These are phyloP conservation scores for Parasteatoda lunata DNA, from an alignment of 2,888 invertebrate genomes.

Conservation along the genomic window DNA sequence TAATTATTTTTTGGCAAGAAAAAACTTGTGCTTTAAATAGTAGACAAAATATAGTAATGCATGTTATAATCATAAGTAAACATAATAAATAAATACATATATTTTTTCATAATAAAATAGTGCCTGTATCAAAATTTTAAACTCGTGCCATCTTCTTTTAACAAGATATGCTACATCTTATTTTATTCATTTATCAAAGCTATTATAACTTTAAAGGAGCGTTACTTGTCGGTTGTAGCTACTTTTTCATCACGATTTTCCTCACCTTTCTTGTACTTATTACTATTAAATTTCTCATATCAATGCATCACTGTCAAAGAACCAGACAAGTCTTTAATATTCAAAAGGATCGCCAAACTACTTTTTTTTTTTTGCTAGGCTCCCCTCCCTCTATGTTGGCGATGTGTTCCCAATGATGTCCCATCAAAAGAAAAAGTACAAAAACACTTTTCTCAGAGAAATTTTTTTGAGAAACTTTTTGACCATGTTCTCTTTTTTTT, in stretches of 20 bases:
- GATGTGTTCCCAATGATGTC: neutral
- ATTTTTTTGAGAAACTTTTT: conserved; percentile 9
- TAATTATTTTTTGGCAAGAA: too few species aligned
- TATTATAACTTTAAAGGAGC: neutral
- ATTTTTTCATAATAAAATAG: too few species aligned
- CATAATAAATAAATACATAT: too few species aligned
- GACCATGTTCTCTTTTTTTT: conserved; percentile 5
- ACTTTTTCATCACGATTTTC: conserved; percentile 2
- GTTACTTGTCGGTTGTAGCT: conserved; percentile 1
- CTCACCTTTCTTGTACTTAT: conserved; percentile 32
- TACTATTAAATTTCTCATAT: conserved; percentile 21
- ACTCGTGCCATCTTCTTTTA: too few species aligned
- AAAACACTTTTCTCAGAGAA: conserved; percentile 20
- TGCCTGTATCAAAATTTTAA: too few species aligned
- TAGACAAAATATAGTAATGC: too few species aligned
- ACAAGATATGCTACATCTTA: too few species aligned
- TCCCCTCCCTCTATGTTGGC: conserved; percentile 3
- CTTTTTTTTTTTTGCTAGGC: conserved; percentile 9
- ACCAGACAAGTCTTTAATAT: conserved; percentile 47
- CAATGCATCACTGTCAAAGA: conserved; percentile 28
- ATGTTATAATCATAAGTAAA: too few species aligned
- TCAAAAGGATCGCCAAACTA: conserved; percentile 22
- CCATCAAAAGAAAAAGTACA: neutral
- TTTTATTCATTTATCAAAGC: neutral
- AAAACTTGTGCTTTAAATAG: too few species aligned